Evolutionary conservation across 2,797 vertebrate genomes (phyloP).

Genomic region (Xenopus petersii): DNA sequence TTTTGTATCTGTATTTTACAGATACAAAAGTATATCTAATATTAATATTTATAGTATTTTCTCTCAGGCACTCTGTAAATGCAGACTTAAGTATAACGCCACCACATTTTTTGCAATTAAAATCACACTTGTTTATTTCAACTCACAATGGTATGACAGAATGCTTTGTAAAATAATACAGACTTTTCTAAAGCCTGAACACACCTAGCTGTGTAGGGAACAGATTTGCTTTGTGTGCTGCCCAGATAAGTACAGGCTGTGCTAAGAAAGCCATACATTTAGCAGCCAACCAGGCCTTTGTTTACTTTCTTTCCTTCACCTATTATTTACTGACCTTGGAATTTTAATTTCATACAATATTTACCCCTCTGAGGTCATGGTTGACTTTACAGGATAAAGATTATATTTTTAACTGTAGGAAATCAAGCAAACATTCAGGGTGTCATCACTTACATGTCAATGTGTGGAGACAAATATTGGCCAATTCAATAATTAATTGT

Average conservation of each 20-base stretch:
- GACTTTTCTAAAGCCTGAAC: slow-evolving; percentile 20
- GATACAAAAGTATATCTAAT: too few relatives aligned
- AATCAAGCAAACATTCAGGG: slow-evolving; percentile 22
- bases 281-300: slow-evolving; percentile 22
- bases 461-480: slow-evolving; percentile 15
- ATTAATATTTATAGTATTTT: too few relatives aligned
- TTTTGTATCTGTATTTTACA: too few relatives aligned
- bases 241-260: slow-evolving; percentile 15
- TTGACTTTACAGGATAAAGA: slow-evolving; percentile 41
- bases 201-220: slow-evolving; percentile 18
- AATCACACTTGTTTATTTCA: too few relatives aligned
- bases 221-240: slow-evolving; percentile 20
- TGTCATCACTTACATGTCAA: slow-evolving; percentile 35
- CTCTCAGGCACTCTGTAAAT: too few relatives aligned
- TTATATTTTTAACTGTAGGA: slow-evolving; percentile 29
- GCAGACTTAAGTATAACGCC: too few relatives aligned
- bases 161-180: slow-evolving; percentile 8
- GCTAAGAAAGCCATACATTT: slow-evolving; percentile 18
- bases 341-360: slow-evolving; percentile 47
- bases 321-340: slow-evolving; percentile 41
- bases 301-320: slow-evolving; percentile 30
- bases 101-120: too few relatives aligned
- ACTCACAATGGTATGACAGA: background rate
- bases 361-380: slow-evolving; percentile 42
- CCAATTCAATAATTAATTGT: background rate